Evolutionary conservation across 2,113 vertebrate genomes (phyloP).

Genomic region (Crypturellus undulatus): DNA sequence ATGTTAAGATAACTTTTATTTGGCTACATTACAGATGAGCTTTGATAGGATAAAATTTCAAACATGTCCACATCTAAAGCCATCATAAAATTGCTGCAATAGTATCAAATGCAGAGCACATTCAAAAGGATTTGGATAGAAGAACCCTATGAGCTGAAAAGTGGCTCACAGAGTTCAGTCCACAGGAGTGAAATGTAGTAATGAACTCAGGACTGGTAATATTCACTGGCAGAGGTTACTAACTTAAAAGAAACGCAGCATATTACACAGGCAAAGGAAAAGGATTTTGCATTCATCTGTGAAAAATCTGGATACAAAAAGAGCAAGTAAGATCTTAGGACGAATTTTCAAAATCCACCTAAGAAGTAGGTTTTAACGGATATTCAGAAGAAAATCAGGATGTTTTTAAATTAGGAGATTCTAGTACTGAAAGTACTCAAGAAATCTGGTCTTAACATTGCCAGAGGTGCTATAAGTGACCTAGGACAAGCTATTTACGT

Average conservation of each 20-base stretch:
- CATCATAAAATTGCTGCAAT: not conserved
- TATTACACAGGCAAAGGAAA: not conserved
- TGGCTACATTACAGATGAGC: not conserved
- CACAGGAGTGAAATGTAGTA: not conserved
- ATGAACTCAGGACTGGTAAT: not conserved
- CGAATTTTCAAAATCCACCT: not conserved
- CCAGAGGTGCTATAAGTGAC: not conserved
- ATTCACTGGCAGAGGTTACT: not conserved
- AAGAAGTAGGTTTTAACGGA: not conserved
- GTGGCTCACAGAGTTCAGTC: not conserved
- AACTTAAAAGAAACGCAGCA: not conserved
- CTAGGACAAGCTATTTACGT: not conserved
- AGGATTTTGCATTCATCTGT: conserved; percentile 1
- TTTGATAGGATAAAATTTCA: not conserved
- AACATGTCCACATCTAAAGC: not conserved
- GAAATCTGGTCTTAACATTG: not conserved
- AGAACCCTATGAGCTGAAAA: not conserved
- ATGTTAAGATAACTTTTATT: not conserved
- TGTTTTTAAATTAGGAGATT: not conserved
- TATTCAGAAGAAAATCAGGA: conserved; percentile 18
- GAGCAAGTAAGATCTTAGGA: not conserved
- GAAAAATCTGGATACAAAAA: not conserved
- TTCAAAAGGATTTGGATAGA: not conserved
- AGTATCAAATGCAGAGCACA: not conserved
- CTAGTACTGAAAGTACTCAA: not conserved